phyloP scores from a whole-genome alignment of 2,113 vertebrate genomes.

The Damaliscus lunatus region DNA sequence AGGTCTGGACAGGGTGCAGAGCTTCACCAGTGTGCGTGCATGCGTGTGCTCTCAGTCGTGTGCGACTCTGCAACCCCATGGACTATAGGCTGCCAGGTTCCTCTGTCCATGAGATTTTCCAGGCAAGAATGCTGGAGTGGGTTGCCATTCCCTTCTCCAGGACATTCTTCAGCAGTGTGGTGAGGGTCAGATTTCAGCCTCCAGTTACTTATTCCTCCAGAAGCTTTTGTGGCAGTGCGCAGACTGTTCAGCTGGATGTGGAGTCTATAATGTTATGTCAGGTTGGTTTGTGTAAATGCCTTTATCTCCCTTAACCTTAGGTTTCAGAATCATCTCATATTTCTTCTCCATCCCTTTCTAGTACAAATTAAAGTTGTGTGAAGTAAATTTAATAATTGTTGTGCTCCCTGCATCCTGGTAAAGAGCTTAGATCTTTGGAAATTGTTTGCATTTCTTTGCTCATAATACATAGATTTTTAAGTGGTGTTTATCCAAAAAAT shows the following conservation, averaged over 20 bases:
- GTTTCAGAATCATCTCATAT: neutral
- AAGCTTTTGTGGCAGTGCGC: neutral
- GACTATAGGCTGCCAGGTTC: neutral
- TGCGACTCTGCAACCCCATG: neutral
- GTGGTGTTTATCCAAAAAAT: neutral
- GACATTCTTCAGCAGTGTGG: neutral
- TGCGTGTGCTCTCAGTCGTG: fast-evolving
- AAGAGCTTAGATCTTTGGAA: neutral
- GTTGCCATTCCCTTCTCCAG: neutral
- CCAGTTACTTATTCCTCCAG: neutral
- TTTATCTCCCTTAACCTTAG: neutral
- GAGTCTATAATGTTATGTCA: neutral
- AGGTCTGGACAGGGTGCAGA: neutral
- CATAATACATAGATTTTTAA: neutral
- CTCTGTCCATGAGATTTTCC: neutral
- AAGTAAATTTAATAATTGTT: neutral
- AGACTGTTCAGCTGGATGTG: neutral
- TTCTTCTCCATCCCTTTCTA: neutral
- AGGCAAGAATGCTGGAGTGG: neutral
- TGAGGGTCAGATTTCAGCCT: neutral
- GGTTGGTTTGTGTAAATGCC: neutral
- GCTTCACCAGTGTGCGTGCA: fast-evolving
- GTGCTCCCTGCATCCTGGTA: neutral
- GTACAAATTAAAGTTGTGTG: neutral
- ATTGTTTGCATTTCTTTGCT: neutral